Evolutionary conservation across 2,888 invertebrate genomes (phyloP), one percentile per base, ranked within the genome.

Genomic region (Parapristionchus giblindavisi): DNA sequence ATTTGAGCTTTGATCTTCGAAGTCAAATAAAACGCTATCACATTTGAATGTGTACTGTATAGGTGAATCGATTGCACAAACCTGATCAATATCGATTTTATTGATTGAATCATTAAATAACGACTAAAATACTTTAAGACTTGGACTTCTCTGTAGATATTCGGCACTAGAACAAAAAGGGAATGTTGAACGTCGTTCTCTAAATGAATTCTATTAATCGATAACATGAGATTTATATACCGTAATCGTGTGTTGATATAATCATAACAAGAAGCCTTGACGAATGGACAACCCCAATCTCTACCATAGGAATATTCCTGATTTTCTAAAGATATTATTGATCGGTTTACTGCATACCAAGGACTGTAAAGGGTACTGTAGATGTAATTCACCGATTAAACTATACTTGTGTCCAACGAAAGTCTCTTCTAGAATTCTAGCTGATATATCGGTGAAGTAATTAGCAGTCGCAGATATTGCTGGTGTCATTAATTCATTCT

Each of bases 401-500:
- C 6, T 40, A 56, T 48, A 84, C 84, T 38, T 11, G 11, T 78
- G 51, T n/a, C 84, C 82, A 4, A 76, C 63, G 73, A 71, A 81
- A 2, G 85, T 85, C 8, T 77, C 77, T 63, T 85, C 85, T 6
- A 85, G 77, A 56, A 85, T 85, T 29, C 75, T 74, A 0, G 80
- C 85, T n/a, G 79, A 81, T 24, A 85, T 78, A 34, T 75, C 72
- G 8, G 83, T 83, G 77, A 85, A 83, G 65, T 81, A 76, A 56
- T 85, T 85, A 17, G 48, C 61, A 11, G 75, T 68, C 29, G 75
- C 58, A 11, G 78, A 76, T 36, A 85, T 34, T 21, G 77, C 66
- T 1, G 83, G 81, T 3, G 85, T 85, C 85, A 85, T 85, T 27
- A 85, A 68, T 63, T 85, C 85, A 43, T 85, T 85, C 84, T 85